Evolutionary conservation across 1,140 invertebrate species (phyloP).

Genomic region (Battus philenor): DNA sequence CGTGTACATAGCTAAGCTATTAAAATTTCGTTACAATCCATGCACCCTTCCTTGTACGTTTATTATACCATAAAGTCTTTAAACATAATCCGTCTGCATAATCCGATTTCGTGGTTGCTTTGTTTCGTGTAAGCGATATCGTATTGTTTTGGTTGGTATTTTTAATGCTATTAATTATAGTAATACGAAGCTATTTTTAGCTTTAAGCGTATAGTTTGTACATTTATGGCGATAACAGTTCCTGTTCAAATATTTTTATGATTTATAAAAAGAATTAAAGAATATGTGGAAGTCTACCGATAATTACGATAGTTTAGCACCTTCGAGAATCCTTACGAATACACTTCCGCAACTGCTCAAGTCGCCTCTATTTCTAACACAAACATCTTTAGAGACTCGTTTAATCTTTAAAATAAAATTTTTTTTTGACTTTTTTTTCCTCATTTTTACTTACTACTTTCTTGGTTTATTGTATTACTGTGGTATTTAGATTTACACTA

Average conservation of each 20-base stretch:
- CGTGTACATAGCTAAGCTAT: conserved; percentile 15
- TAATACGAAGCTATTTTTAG: too few relatives aligned
- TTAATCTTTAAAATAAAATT: too few relatives aligned
- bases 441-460: too few relatives aligned
- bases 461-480: too few relatives aligned
- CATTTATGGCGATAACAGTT: too few relatives aligned
- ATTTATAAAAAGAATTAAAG: too few relatives aligned
- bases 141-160: background rate
- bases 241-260: too few relatives aligned
- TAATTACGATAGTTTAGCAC: conserved; percentile 31
- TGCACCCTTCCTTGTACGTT: conserved; percentile 3
- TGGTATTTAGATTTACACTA: too few relatives aligned
- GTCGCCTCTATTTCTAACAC: conserved; percentile 12
- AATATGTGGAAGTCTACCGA: conserved; percentile 26
- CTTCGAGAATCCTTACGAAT: conserved; percentile 46
- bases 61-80: conserved; percentile 12
- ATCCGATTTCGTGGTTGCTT: conserved; percentile 17
- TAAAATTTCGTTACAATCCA: conserved; percentile 14
- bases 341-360: conserved; percentile 27
- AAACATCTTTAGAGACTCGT: too few relatives aligned
- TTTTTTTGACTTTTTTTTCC: too few relatives aligned
- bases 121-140: conserved; percentile 6
- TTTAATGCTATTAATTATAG: too few relatives aligned
- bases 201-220: too few relatives aligned
- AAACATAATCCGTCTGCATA: conserved; percentile 12